Percentiles rank a stretch among this genome's conserved stretches.
These are phyloP conservation scores for Helicoverpa assulta DNA, from an alignment of 2,888 invertebrate species.

Conservation along the genomic window DNA sequence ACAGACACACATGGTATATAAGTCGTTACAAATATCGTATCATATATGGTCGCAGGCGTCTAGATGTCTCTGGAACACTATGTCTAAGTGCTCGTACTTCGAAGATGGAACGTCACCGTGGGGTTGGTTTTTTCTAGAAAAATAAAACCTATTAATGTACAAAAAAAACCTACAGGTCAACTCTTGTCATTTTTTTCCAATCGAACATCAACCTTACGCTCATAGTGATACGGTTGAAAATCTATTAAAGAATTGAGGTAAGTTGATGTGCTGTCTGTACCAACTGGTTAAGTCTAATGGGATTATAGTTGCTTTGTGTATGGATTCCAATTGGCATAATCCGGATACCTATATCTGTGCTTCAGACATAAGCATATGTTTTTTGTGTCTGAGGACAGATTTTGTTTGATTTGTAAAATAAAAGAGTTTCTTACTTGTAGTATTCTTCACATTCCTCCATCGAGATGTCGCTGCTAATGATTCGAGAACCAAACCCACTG, in stretches of 20 bases:
- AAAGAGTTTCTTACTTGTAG: constrained; percentile 73
- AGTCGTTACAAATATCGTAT: constrained; percentile 9
- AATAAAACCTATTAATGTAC: neutral
- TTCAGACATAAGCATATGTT: too few relatives aligned
- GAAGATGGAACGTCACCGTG: constrained; percentile 67
- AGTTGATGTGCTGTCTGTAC: too few relatives aligned
- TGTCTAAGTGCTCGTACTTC: constrained; percentile 78
- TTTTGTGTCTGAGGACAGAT: too few relatives aligned
- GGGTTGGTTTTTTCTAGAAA: constrained; percentile 82
- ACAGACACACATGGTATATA: neutral
- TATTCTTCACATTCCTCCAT: constrained; percentile 91
- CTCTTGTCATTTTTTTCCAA: too few relatives aligned
- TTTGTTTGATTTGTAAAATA: neutral
- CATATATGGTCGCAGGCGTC: constrained; percentile 82
- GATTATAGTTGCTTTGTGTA: too few relatives aligned
- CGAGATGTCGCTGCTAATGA: constrained; percentile 87
- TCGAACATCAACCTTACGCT: too few relatives aligned
- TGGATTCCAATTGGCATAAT: too few relatives aligned
- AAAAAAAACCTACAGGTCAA: too few relatives aligned
- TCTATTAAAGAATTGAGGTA: too few relatives aligned
- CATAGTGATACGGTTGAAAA: too few relatives aligned
- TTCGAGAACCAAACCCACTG: constrained; percentile 90
- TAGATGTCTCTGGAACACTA: constrained; percentile 82
- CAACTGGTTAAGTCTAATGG: too few relatives aligned
- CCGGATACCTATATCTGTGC: too few relatives aligned